Conservation (phyloP, 1,140 invertebrate species). For the Schmidtea mediterranea region DNA sequence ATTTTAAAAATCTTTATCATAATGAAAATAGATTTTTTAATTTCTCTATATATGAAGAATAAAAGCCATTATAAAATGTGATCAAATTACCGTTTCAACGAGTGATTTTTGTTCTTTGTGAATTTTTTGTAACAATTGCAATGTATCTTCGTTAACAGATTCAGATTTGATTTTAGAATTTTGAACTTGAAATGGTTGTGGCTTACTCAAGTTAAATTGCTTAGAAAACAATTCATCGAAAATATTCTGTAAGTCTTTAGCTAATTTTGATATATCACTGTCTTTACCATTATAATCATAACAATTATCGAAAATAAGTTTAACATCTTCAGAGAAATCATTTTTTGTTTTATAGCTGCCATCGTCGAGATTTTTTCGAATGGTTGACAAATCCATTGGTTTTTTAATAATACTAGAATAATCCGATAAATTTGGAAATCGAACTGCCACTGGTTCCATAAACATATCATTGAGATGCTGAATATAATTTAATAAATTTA, state of each 20-base stretch:
- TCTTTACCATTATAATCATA: slow-evolving; percentile 93
- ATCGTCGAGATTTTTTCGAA: slow-evolving; percentile 81
- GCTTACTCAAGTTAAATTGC: too few species aligned
- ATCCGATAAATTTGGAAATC: slow-evolving; percentile 64
- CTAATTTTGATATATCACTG: slow-evolving; percentile 88
- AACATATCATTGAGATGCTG: slow-evolving; percentile 92
- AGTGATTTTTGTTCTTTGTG: too few species aligned
- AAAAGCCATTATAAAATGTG: too few species aligned
- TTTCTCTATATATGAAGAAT: too few species aligned
- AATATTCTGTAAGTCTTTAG: slow-evolving; percentile 51
- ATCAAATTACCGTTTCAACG: too few species aligned
- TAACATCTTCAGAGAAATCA: slow-evolving; percentile 75
- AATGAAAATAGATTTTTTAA: too few species aligned
- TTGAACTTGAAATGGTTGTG: too few species aligned
- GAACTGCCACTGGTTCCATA: slow-evolving; percentile 89
- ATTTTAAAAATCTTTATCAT: too few species aligned
- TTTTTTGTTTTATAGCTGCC: slow-evolving; percentile 60
- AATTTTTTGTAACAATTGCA: too few species aligned
- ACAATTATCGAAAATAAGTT: slow-evolving; percentile 94
- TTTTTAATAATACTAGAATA: slow-evolving; percentile 97
- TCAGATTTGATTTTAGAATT: too few species aligned
- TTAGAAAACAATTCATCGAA: slow-evolving; percentile 4
- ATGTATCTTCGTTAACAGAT: too few species aligned
- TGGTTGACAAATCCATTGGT: slow-evolving; percentile 94
- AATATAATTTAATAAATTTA: slow-evolving; percentile 11